Evolutionary conservation across 2,888 invertebrate genomes (phyloP).

Genomic region (Hirtodrosophila confusa): DNA sequence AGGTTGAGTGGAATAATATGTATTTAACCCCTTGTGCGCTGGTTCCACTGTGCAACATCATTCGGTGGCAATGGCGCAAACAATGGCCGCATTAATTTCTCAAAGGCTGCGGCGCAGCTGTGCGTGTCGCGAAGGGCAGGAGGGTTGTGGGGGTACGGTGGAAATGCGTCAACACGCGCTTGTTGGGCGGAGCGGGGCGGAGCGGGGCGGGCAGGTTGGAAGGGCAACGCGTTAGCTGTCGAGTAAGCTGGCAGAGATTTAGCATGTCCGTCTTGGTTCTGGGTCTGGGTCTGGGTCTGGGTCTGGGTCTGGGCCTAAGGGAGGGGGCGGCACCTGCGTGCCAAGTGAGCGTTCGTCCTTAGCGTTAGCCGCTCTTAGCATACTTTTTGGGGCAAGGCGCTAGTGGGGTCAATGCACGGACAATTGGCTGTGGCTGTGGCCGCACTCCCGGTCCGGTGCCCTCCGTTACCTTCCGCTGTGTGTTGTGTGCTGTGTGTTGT

Average conservation of each 20-base stretch:
- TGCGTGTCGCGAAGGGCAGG: slow-evolving; percentile 16
- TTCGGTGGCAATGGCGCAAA: slow-evolving; percentile 45
- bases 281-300: neutral
- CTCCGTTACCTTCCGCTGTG: slow-evolving; percentile 8
- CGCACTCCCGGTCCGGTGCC: slow-evolving; percentile 3
- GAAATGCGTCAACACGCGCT: slow-evolving; percentile 60
- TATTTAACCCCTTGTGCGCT: neutral
- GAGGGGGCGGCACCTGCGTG: slow-evolving; percentile 61
- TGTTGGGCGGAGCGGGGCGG: slow-evolving; percentile 10
- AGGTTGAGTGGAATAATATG: neutral
- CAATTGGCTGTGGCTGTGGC: slow-evolving; percentile 43
- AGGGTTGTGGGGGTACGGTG: neutral
- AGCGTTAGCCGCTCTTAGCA: slow-evolving; percentile 14
- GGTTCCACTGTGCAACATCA: slow-evolving; percentile 34
- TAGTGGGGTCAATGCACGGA: slow-evolving; percentile 60
- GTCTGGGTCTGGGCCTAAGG: too few species aligned
- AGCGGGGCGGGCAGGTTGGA: too few species aligned
- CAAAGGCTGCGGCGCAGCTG: slow-evolving; percentile 63
- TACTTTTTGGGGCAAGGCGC: slow-evolving; percentile 25
- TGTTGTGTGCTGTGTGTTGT: slow-evolving; percentile 2
- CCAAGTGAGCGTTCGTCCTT: slow-evolving; percentile 58
- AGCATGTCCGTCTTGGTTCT: slow-evolving; percentile 10
- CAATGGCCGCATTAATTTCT: slow-evolving; percentile 63
- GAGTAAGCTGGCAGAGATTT: slow-evolving; percentile 55
- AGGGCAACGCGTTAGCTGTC: slow-evolving; percentile 10